phyloP scores from a whole-genome alignment of 2,888 invertebrate genomes.

The Ethmia dodecea region DNA sequence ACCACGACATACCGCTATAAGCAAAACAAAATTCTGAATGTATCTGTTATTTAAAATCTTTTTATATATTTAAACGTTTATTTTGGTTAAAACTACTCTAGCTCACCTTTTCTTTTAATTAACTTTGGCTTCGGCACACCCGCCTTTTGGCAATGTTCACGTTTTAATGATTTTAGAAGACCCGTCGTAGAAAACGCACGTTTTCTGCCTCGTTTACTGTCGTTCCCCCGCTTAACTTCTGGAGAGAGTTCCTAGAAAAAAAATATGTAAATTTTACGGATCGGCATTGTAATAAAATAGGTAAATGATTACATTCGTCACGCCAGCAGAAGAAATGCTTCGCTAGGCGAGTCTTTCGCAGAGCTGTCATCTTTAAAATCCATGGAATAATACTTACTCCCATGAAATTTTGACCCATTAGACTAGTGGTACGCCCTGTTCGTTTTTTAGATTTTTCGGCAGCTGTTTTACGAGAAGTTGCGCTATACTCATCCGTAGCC shows the following conservation, averaged over 20 bases:
- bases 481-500: constrained; percentile 27
- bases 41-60: too few relatives aligned
- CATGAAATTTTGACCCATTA: constrained; percentile 27
- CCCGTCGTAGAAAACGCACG: constrained; percentile 44
- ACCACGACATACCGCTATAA: constrained; percentile 33
- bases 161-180: constrained; percentile 19
- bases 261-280: not conserved
- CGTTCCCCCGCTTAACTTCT: constrained; percentile 31
- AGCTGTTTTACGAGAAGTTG: constrained; percentile 21
- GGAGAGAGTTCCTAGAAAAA: constrained; percentile 28
- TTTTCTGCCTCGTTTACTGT: constrained; percentile 54
- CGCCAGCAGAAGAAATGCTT: not conserved
- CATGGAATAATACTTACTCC: constrained; percentile 27
- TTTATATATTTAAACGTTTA: not conserved
- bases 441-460: constrained; percentile 36
- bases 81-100: not conserved
- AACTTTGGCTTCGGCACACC: constrained; percentile 37
- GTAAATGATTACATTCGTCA: not conserved
- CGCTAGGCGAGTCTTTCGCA: constrained; percentile 8
- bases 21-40: not conserved
- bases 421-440: constrained; percentile 32
- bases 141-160: constrained; percentile 28
- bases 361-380: constrained; percentile 7
- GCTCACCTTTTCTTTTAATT: constrained; percentile 45
- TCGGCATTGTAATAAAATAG: not conserved